Conservation (phyloP, 2,113 vertebrate genomes). For the Campylorhamphus procurvoides region DNA sequence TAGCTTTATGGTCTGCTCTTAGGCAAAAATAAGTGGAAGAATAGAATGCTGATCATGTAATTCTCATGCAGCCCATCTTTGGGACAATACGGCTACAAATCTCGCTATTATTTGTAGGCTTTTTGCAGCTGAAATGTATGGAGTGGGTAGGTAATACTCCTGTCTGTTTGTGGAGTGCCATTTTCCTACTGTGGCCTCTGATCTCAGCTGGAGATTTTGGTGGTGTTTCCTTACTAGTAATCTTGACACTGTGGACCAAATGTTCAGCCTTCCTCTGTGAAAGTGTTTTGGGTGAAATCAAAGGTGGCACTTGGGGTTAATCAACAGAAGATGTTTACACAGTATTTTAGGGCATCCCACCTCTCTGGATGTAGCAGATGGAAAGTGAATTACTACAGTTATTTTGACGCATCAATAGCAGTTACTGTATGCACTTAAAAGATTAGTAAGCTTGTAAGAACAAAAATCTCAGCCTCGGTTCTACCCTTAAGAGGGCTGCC, state of each 20-base stretch:
- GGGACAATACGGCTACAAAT: not conserved
- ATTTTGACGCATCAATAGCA: not conserved
- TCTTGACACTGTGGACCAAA: not conserved
- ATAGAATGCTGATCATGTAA: not conserved
- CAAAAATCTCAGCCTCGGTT: not conserved
- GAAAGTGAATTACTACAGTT: not conserved
- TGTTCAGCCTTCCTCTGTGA: not conserved
- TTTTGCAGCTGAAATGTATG: not conserved
- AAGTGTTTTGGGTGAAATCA: not conserved
- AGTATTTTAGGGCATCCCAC: not conserved
- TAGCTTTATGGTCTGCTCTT: conserved; percentile 10
- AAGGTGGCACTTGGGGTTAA: not conserved
- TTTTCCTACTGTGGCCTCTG: not conserved
- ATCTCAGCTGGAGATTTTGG: not conserved
- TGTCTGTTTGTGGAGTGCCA: not conserved
- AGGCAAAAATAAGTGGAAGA: conserved; percentile 19
- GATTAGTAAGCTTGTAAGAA: not conserved
- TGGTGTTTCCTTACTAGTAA: not conserved
- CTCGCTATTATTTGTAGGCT: not conserved
- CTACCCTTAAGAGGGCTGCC: not conserved
- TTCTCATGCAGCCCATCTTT: not conserved
- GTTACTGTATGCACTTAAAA: not conserved
- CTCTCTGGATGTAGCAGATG: not conserved
- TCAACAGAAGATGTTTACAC: not conserved
- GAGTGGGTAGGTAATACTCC: not conserved